phyloP scores from a whole-genome alignment of 1,140 invertebrate genomes.

The Leptinotarsa texana region DNA sequence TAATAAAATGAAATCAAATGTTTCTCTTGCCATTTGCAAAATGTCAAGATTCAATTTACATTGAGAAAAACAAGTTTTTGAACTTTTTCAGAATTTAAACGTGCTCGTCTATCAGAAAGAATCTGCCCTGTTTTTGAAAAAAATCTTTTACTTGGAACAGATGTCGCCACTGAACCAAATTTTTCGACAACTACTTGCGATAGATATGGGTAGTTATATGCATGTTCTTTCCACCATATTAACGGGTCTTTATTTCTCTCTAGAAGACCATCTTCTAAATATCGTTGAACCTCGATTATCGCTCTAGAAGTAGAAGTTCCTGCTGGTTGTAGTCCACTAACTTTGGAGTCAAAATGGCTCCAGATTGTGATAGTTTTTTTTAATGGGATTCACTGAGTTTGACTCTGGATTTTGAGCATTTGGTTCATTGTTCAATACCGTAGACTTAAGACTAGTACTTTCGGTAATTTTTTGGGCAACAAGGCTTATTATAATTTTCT shows the following conservation, averaged over 20 bases:
- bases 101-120: slow-evolving; percentile 22
- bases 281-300: slow-evolving; percentile 26
- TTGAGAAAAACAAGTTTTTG: slow-evolving; percentile 13
- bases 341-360: slow-evolving; percentile 30
- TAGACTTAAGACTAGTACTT: not conserved
- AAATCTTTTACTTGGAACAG: slow-evolving; percentile 21
- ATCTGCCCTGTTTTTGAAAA: slow-evolving; percentile 27
- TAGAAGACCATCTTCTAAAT: slow-evolving; percentile 25
- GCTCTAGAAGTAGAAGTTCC: slow-evolving; percentile 21
- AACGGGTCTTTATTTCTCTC: slow-evolving; percentile 21
- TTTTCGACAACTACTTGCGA: slow-evolving; percentile 18
- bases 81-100: slow-evolving; percentile 16
- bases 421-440: too few species aligned
- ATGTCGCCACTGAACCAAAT: slow-evolving; percentile 26
- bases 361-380: slow-evolving; percentile 16
- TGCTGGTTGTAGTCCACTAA: slow-evolving; percentile 11
- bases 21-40: not conserved
- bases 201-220: slow-evolving; percentile 28
- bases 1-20: not conserved
- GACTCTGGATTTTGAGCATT: too few species aligned
- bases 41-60: not conserved
- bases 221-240: slow-evolving; percentile 31
- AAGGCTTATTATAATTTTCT: slow-evolving; percentile 11
- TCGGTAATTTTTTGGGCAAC: slow-evolving; percentile 21
- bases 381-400: too few species aligned